Percentiles rank a stretch among this genome's conserved stretches.
These are phyloP conservation scores for Ctenicera cuprea DNA, from an alignment of 2,888 invertebrate genomes.

Conservation along the genomic window DNA sequence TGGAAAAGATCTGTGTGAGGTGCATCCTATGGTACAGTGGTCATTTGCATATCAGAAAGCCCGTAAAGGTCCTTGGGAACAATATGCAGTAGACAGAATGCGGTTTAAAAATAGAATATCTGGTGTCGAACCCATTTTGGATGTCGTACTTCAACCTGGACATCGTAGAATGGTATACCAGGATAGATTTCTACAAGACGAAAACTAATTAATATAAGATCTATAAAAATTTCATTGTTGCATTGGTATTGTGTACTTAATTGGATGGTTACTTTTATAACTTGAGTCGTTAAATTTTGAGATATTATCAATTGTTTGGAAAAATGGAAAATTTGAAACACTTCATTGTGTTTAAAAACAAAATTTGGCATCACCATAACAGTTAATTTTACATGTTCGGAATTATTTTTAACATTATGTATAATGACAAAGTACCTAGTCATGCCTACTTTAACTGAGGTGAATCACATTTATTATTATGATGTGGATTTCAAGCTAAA, in stretches of 20 bases:
- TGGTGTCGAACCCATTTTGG: constrained; percentile 64
- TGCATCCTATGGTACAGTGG: constrained; percentile 75
- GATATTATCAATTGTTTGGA: no score
- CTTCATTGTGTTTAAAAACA: no score
- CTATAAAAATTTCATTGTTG: constrained; percentile 12
- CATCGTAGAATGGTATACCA: constrained; percentile 70
- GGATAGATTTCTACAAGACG: constrained; percentile 64
- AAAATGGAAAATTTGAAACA: no score
- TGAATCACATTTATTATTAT: no score
- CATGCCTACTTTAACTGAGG: no score
- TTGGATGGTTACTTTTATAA: not conserved
- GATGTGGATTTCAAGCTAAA: no score
- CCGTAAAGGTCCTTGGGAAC: constrained; percentile 77
- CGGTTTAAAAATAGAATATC: constrained; percentile 73
- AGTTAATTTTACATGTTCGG: no score
- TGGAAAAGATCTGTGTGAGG: constrained; percentile 67
- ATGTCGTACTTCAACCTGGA: constrained; percentile 64
- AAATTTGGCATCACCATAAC: no score
- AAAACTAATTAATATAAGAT: not conserved
- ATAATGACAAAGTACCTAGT: no score
- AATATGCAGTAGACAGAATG: constrained; percentile 73
- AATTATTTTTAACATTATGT: no score
- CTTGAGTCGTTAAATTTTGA: not conserved
- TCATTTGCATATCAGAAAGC: constrained; percentile 75
- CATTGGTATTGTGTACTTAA: constrained; percentile 15